phyloP scores from a whole-genome alignment of 2,113 vertebrate species.

The Aspidoscelis tigris region DNA sequence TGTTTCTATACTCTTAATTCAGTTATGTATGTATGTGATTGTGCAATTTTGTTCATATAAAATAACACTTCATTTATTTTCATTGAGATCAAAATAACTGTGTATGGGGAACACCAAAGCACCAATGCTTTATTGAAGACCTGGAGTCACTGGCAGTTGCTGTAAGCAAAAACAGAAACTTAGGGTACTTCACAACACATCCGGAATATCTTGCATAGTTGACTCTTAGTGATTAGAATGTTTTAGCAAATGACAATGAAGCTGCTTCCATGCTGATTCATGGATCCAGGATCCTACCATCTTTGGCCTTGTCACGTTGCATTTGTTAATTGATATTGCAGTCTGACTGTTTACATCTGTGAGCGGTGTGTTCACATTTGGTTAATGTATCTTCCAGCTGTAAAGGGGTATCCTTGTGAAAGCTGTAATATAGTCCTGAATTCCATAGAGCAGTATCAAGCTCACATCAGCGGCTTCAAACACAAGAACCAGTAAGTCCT shows the following conservation, averaged over 20 bases:
- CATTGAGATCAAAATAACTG: neutral
- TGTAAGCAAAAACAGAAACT: neutral
- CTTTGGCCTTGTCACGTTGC: neutral
- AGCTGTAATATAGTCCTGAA: slow-evolving; percentile 94
- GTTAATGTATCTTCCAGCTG: slow-evolving; percentile 81
- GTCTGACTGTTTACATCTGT: slow-evolving; percentile 16
- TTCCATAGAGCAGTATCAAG: slow-evolving; percentile 97
- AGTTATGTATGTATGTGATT: no score
- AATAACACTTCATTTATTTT: no score
- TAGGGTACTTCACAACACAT: neutral
- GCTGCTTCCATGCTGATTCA: slow-evolving; percentile 5
- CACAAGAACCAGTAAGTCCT: slow-evolving; percentile 96
- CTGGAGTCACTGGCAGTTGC: neutral
- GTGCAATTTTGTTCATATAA: no score
- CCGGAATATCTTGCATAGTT: neutral
- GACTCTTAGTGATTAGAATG: neutral
- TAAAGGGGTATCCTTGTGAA: slow-evolving; percentile 91
- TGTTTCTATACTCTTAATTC: no score
- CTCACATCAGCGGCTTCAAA: slow-evolving; percentile 96
- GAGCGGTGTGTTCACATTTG: slow-evolving; percentile 47
- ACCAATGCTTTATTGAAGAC: neutral
- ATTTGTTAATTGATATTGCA: slow-evolving; percentile 17
- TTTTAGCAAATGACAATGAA: neutral
- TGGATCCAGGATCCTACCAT: neutral
- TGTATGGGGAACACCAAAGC: neutral